Base-by-base conservation (phyloP, 2,113 vertebrate genomes). In the Caranx melampygus region DNA sequence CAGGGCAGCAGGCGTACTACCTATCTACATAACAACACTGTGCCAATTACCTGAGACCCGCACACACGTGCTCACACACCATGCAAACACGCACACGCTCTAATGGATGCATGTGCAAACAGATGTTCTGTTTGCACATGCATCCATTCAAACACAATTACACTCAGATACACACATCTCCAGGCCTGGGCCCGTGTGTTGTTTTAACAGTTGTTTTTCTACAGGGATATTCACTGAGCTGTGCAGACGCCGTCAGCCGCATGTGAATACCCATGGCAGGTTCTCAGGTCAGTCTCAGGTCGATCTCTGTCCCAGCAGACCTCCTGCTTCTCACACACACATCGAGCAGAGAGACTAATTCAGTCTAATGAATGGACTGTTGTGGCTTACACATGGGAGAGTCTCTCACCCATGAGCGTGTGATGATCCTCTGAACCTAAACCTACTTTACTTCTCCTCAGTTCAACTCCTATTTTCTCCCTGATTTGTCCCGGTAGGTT, bases 11-110 rank as follows among this genome's bases (percentile, higher is more conserved):
- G 62, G 6, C 47, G 20, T 67, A 33, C 72, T 64, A 64, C 60
- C 60, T 68, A 79, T 61, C 84, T 74, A 21, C 49, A 71, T 45
- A 72, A 78, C 47, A 76, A 67, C 58, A 80, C 34, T 49, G 59
- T 3, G 13, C 67, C 62, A 66, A 66, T 72, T 78, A 70, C 64
- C 44, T 63, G 45, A 31, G 37, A 72, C 16, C 70, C 33, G 73
- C 34, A 45, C 33, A 14, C 49, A 21, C 26, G 20, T 51, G 54
- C 33, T 44, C 20, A 55, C 44, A 64, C 51, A 72, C 59, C 13
- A 70, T 14, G 31, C 35, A 44, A 37, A n/a, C 40, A 42, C 34
- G 37, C 37, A 45, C 57, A 42, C n/a, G n/a, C 64, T 21, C 20
- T 26, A 21, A 67, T 47, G 15, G 16, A 58, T 31, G 13, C 63